Evolutionary conservation across 2,797 vertebrate species (phyloP).

Genomic region (Xenopus petersii): DNA sequence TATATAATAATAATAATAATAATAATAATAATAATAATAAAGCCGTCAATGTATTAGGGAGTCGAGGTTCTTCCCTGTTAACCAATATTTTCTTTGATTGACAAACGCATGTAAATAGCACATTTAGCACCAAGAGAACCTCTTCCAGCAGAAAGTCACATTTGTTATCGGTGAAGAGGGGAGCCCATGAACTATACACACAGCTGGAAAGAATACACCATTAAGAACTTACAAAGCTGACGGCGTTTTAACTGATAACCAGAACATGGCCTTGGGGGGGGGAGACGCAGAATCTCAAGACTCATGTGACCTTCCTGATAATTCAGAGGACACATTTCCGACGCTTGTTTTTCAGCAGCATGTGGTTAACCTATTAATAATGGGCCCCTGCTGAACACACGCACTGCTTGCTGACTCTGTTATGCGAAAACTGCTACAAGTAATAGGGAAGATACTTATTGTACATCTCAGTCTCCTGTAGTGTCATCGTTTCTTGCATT

Average conservation of each 20-base stretch:
- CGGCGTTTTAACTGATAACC: constrained; percentile 11
- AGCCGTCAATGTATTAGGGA: no score
- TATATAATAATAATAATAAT: no score
- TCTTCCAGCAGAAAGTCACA: constrained; percentile 8
- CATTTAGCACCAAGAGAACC: constrained; percentile 8
- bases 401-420: no score
- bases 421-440: no score
- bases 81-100: no score
- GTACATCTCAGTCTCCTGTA: no score
- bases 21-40: no score
- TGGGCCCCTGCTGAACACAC: no score
- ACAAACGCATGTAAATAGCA: neutral
- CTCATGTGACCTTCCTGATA: constrained; percentile 16
- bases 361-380: no score
- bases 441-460: no score
- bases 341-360: neutral
- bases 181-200: neutral
- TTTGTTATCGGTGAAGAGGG: constrained; percentile 10
- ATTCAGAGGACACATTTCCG: constrained; percentile 2
- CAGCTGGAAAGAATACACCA: neutral
- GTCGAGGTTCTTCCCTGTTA: no score
- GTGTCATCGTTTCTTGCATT: no score
- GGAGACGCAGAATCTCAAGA: neutral
- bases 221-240: neutral
- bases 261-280: neutral